Conservation (phyloP, 2,797 vertebrate genomes). For the Cephalopachus bancanus region DNA sequence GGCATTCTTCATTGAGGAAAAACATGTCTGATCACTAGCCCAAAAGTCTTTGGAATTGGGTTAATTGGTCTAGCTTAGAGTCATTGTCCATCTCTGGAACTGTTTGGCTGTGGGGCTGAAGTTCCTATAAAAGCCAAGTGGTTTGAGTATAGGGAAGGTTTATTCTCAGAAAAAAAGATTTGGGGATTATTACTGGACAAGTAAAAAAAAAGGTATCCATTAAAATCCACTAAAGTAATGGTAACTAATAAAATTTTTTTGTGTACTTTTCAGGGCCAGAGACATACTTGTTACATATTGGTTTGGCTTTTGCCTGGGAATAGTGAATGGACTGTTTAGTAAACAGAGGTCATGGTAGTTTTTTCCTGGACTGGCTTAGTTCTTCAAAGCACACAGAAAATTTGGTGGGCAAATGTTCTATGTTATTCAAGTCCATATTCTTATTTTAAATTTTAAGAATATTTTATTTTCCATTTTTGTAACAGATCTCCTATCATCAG, state of each 20-base stretch:
- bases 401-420: constrained; percentile 55
- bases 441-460: constrained; percentile 23
- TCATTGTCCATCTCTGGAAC: background rate
- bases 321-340: background rate
- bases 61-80: constrained; percentile 6
- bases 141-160: constrained; percentile 47
- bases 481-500: background rate
- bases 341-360: background rate
- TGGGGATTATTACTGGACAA: constrained; percentile 17
- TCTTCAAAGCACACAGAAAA: constrained; percentile 11
- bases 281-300: background rate
- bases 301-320: constrained; percentile 24
- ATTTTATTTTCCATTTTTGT: constrained; percentile 51
- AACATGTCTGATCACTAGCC: background rate
- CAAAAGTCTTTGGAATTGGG: background rate
- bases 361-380: constrained; percentile 1
- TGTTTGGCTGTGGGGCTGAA: constrained; percentile 17
- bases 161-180: background rate
- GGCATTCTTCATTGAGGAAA: background rate
- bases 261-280: background rate
- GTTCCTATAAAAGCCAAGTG: constrained; percentile 12
- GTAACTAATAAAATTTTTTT: constrained; percentile 49
- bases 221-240: background rate
- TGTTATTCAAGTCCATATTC: constrained; percentile 36
- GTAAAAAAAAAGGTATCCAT: constrained; percentile 3